Conservation (phyloP, 1,140 invertebrate genomes). For the Trichonephila clavipes region DNA sequence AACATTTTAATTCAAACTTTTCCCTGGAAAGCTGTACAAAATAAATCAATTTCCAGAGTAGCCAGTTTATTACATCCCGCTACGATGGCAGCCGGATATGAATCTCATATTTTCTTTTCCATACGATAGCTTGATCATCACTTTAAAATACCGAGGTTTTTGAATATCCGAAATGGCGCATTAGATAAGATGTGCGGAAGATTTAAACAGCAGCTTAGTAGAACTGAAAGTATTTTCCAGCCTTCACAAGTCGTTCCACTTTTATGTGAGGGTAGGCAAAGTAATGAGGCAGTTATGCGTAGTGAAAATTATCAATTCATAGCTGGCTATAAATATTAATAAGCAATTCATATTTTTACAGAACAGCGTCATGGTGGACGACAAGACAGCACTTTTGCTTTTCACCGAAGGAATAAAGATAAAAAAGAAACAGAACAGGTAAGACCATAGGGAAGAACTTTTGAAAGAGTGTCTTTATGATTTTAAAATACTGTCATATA, state of each 20-base stretch:
- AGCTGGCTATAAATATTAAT: slow-evolving; percentile 70
- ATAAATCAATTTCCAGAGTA: slow-evolving; percentile 54
- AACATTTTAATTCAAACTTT: slow-evolving; percentile 61
- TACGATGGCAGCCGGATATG: slow-evolving; percentile 66
- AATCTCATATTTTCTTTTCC: slow-evolving; percentile 64
- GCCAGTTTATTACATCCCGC: slow-evolving; percentile 48
- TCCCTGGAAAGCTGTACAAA: neutral
- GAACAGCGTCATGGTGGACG: neutral
- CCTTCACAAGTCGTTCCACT: slow-evolving; percentile 31
- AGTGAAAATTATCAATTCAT: slow-evolving; percentile 66
- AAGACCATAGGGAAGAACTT: neutral
- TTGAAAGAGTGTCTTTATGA: neutral
- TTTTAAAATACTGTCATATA: neutral
- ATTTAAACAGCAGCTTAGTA: slow-evolving; percentile 64
- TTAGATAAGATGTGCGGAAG: slow-evolving; percentile 57
- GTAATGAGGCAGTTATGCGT: slow-evolving; percentile 71
- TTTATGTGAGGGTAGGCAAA: slow-evolving; percentile 57
- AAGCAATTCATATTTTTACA: slow-evolving; percentile 69
- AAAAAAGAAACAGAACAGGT: neutral
- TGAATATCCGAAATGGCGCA: slow-evolving; percentile 65
- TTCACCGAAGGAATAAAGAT: neutral
- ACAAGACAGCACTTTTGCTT: slow-evolving; percentile 7
- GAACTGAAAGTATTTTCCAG: slow-evolving; percentile 52
- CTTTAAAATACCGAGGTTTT: slow-evolving; percentile 66
- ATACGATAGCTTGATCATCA: slow-evolving; percentile 59